Base-by-base conservation (phyloP, 92 coral and sea anemone genomes). In the Montipora capitata region DNA sequence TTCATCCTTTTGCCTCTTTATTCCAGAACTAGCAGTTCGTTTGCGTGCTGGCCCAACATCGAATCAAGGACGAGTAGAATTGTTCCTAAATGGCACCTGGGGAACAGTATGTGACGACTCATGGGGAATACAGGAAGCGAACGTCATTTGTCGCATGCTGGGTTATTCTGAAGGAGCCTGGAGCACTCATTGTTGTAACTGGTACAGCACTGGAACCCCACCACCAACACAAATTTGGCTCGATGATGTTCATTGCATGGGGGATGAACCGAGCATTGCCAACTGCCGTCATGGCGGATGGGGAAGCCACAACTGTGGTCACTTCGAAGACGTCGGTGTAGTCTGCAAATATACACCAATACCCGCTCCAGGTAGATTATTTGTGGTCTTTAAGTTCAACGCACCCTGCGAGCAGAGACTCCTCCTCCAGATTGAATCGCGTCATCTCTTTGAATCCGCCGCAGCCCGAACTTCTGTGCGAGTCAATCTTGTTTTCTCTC, bases 111-210 rank as follows among this genome's bases (percentile, higher is more conserved):
- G 93, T 43, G 93, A 85, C 42, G 75, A 90, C 51, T 4, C 72
- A 49, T 90, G 93, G 93, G 89, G 85, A 44, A 85, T 85, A 8
- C 48, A 62, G 9, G 90, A 90, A 10, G 93, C 93, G 35, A 88
- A 85, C 68, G 93, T 90, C 64, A 78, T 90, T 27, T 90, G 93
- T 35, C 93, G 93, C 57, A 90, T 90, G 93, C 74, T 90, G 72
- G 83, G 83, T 12, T 90, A 64, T 49, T 58, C 87, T 7, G 69
- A 70, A 13, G 86, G 86, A 5, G 86, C 86, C 2, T 82, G 86
- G 86, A 70, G 77, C 20, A 82, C 86, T 14, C 86, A 82, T n/a
- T 82, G 86, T 65, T 82, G 86, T 41, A 54, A 68, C 12, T 82
- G 86, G 86, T 70, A 82, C 12, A 11, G 17, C 10, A 12, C 38